A percentile compares a stretch with the other conserved stretches of the same genome.
These are phyloP conservation scores for Lepisosteus oculatus DNA, from an alignment of 2,113 vertebrate genomes.

Conservation along the genomic window DNA sequence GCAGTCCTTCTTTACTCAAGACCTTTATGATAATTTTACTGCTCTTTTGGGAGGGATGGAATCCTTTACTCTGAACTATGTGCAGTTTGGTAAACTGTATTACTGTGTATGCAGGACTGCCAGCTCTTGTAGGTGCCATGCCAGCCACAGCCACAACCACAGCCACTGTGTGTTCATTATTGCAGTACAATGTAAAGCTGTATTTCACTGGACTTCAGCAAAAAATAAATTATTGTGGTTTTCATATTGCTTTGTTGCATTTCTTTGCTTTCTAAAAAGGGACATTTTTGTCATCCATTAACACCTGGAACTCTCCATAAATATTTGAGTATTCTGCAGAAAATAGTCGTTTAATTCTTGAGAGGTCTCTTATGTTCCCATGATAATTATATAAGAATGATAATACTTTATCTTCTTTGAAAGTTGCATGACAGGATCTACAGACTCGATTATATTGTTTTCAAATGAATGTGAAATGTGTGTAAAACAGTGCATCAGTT, in stretches of 20 bases:
- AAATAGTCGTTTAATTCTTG: neutral
- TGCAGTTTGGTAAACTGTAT: slow-evolving; percentile 18
- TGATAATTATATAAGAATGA: neutral
- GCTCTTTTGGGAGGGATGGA: neutral
- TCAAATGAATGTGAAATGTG: too few species aligned
- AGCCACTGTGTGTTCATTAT: slow-evolving; percentile 61
- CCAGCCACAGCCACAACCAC: slow-evolving; percentile 67
- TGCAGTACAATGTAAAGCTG: slow-evolving; percentile 78
- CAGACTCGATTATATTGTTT: neutral
- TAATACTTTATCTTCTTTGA: neutral
- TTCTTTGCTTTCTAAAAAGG: slow-evolving; percentile 30
- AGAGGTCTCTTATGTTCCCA: neutral
- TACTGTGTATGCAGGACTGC: slow-evolving; percentile 18
- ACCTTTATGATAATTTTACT: neutral
- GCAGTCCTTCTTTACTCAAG: neutral
- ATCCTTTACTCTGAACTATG: slow-evolving; percentile 14
- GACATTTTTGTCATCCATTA: neutral
- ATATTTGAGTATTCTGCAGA: neutral
- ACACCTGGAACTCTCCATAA: neutral
- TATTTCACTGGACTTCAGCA: slow-evolving; percentile 68
- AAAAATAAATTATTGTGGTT: slow-evolving; percentile 87
- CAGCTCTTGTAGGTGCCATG: slow-evolving; percentile 61
- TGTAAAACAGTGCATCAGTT: too few species aligned
- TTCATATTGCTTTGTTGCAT: slow-evolving; percentile 61
- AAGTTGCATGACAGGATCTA: neutral